Conservation (phyloP, 1,140 invertebrate species). For the Calliphora vicina region DNA sequence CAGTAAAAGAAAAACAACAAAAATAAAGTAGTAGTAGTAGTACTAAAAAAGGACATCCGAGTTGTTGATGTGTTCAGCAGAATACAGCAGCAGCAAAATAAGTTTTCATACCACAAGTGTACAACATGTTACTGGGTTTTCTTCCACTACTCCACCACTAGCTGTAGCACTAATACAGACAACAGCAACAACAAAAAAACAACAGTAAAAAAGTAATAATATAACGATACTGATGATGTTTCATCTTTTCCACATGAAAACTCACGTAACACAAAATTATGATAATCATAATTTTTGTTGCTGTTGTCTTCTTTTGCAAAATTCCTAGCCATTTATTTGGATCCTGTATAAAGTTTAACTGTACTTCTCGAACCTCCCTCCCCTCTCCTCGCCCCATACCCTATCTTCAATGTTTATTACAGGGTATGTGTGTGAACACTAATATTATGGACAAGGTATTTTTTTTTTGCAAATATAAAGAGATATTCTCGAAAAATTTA, state of each 20-base stretch:
- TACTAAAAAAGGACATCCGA: conserved; percentile 27
- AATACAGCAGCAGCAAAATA: neutral
- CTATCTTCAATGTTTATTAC: conserved; percentile 18
- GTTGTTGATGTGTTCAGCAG: conserved; percentile 22
- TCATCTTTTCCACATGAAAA: conserved; percentile 64
- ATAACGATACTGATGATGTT: conserved; percentile 54
- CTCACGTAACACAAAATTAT: conserved; percentile 63
- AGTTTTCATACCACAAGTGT: neutral
- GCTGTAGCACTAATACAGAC: too few species aligned
- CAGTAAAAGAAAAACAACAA: neutral
- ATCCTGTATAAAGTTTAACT: neutral
- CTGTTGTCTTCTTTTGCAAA: neutral
- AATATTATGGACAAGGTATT: neutral
- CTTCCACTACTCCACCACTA: neutral
- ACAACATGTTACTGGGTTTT: neutral
- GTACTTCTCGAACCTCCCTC: too few species aligned
- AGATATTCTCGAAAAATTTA: too few species aligned
- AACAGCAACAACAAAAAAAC: neutral
- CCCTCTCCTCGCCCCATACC: neutral
- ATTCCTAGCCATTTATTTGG: conserved; percentile 13
- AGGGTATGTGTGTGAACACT: conserved; percentile 34
- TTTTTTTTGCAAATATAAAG: too few species aligned
- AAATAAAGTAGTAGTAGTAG: too few species aligned
- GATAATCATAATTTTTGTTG: conserved; percentile 53
- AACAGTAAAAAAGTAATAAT: conserved; percentile 38